phyloP scores from a whole-genome alignment of 2,888 invertebrate species.

The Acanthosepion esculentum region DNA sequence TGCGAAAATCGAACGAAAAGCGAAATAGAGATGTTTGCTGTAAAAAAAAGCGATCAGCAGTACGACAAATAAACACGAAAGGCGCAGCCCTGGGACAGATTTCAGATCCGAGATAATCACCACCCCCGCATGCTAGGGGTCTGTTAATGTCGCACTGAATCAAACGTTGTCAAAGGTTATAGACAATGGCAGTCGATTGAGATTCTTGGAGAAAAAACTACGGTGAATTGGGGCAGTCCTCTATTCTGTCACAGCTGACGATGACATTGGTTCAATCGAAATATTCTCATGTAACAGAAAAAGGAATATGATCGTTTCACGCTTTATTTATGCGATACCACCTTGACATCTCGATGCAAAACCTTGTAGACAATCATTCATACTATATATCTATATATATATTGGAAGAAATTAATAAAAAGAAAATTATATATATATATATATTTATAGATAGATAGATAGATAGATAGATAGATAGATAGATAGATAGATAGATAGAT shows the following conservation, averaged over 20 bases:
- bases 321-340: not conserved
- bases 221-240: not conserved
- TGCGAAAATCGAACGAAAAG: too few relatives aligned
- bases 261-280: not conserved
- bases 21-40: too few relatives aligned
- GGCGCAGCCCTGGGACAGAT: not conserved
- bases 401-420: not conserved
- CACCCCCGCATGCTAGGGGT: not conserved
- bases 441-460: too few relatives aligned
- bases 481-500: too few relatives aligned
- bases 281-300: not conserved
- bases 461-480: too few relatives aligned
- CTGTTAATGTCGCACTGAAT: not conserved
- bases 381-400: not conserved
- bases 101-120: not conserved
- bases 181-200: not conserved
- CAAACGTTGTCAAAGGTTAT: not conserved
- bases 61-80: not conserved
- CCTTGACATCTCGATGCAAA: not conserved
- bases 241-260: not conserved
- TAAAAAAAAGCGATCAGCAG: not conserved
- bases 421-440: too few relatives aligned
- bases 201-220: not conserved
- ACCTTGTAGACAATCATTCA: not conserved
- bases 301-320: not conserved